Evolutionary conservation across 2,113 vertebrate species (phyloP), one percentile per base, ranked within the genome.

Genomic region (Triplophysa siluroides): DNA sequence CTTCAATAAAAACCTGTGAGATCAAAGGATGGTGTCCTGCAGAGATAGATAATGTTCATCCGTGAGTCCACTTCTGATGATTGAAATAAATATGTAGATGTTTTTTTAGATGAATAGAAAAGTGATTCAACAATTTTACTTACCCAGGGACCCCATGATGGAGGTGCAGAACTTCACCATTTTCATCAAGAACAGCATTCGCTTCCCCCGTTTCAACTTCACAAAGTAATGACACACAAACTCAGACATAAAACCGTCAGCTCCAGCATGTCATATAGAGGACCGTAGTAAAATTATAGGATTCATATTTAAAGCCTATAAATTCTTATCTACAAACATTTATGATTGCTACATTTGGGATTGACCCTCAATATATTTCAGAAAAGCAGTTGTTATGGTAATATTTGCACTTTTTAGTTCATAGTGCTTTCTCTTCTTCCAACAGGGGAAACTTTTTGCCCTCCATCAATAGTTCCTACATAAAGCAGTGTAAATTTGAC

Each of bases 121-220:
- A 41, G 2, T 60, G 1, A 23, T 14, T 18, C 4, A n/a, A 18
- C 13, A 4, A 4, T 12, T n/a, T 18, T n/a, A 45, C 4, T 78
- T 45, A 62, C 8, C 69, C 10, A 79, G 96, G 38, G 91, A 91
- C 0, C 78, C 95, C 75, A 95, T 98, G 95, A 92, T 91, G 89
- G 96, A 96, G 86, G 96, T 96, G 0, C 94, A 97, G 79, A 96
- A 98, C 85, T 98, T 98, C 89, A 98, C 96, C 1, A 95, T 98
- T 82, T 96, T 98, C 84, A 96, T 98, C 84, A 98, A 98, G 90
- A 98, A 98, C 87, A 98, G 96, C 88, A 94, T 98, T 83, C 95
- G 96, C 12, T 98, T 98, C 82, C 97, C 96, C 0, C 92, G 91
- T 66, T 98, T 98, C 62, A 93, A 96, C 86, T 97, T 98, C 56